Base-by-base conservation (phyloP, 2,797 vertebrate species). In the Phataginus tetradactyla region DNA sequence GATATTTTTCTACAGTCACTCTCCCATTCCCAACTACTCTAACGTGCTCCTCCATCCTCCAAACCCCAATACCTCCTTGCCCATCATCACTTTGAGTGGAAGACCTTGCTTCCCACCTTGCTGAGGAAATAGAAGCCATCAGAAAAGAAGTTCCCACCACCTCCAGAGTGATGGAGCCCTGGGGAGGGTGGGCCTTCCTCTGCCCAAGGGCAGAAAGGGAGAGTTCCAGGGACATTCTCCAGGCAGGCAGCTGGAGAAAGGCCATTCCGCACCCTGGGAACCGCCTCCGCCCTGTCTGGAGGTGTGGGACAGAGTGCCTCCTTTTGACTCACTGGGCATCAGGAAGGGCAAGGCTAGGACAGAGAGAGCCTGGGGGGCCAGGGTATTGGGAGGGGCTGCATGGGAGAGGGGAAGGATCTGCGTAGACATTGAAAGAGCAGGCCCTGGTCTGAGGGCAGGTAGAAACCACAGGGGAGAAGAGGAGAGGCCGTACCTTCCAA, bases 91-190 rank as follows among this genome's bases (percentile, higher is more conserved):
- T 71, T 68, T 34, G 68, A 75, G 64, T 10, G 45, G 61, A 39
- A 63, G 11, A 39, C 20, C 66, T 71, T 29, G 49, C 49, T 85
- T 34, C 21, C 55, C 2, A 1, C 6, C 39, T 74, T 68, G 6
- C 27, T 21, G 34, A 78, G 32, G 61, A 68, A 72, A 12, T 0
- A 51, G 77, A 57, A 34, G 42, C 17, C 49, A 3, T 21, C 3
- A 3, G 49, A 81, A 71, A 64, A 80, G 29, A 57, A 72, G 3
- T 59, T 17, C 37, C 29, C 12, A 14, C 25, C 21, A 18, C 1
- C 3, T 17, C 37, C 7, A 2, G 32, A 39, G 6, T 0, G 20
- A 27, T 0, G 37, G 51, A 21, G 13, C 25, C 10, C 57, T 4
- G 18, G 78, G 63, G 4, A 59, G 69, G 11, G 63, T 2, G 12